Percentiles rank a stretch among this genome's conserved stretches.
Evolutionary conservation across 53 echinoderm and acorn worm species (phyloP).

Genomic region (Apostichopus leukothele): DNA sequence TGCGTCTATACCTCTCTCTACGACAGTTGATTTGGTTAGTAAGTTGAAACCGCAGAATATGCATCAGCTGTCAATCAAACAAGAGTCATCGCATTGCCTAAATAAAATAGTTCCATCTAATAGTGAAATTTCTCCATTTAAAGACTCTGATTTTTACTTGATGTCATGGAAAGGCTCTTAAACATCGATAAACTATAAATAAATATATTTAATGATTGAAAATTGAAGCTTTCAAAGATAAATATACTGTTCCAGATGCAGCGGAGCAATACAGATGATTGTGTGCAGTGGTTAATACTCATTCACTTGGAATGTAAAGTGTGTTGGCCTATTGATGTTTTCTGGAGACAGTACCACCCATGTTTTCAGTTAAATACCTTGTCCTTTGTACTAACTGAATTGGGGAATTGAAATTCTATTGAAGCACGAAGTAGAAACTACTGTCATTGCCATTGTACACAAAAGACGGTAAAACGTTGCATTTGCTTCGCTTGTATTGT

Average conservation of each 20-base stretch:
- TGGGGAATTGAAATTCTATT: neutral
- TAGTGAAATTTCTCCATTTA: too few relatives aligned
- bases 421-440: too few relatives aligned
- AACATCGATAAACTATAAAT: too few relatives aligned
- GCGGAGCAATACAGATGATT: conserved; percentile 2
- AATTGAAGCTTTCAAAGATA: neutral
- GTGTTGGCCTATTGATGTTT: conserved; percentile 47
- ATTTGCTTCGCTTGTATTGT: too few relatives aligned
- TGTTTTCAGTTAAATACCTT: conserved; percentile 14
- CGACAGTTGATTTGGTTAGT: conserved; percentile 1
- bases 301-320: conserved; percentile 81
- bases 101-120: conserved; percentile 54
- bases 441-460: too few relatives aligned
- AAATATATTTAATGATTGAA: too few relatives aligned
- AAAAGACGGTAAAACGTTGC: too few relatives aligned
- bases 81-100: conserved; percentile 43
- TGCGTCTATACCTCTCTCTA: neutral
- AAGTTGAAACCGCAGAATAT: conserved; percentile 47
- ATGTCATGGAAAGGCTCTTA: too few relatives aligned
- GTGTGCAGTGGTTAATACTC: conserved; percentile 53
- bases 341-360: conserved; percentile 29
- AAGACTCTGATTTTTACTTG: too few relatives aligned
- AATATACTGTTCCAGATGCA: neutral
- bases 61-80: conserved; percentile 72
- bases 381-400: neutral